These are phyloP conservation scores for Nemotelus nigrinus DNA, from an alignment of 2,888 invertebrate genomes.

Conservation along the genomic window DNA sequence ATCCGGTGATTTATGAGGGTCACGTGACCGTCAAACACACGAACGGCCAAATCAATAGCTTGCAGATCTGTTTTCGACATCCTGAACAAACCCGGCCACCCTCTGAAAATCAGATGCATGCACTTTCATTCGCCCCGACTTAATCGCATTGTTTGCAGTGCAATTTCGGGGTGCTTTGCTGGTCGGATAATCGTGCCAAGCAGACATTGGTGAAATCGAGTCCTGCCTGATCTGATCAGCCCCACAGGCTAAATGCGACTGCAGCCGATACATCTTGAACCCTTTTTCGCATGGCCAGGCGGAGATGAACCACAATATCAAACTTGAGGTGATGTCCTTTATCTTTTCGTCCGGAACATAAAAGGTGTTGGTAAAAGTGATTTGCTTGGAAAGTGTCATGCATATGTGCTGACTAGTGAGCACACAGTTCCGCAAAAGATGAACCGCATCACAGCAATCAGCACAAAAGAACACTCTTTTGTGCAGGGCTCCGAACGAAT, in stretches of 20 bases:
- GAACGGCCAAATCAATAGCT: slow-evolving; percentile 54
- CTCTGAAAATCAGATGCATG: slow-evolving; percentile 30
- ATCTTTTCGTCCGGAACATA: slow-evolving; percentile 7
- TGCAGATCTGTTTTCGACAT: slow-evolving; percentile 37
- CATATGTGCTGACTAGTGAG: neutral
- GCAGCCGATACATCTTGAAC: too few species aligned
- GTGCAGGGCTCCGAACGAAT: neutral
- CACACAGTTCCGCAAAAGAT: neutral
- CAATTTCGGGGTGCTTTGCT: slow-evolving; percentile 34
- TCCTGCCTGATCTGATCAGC: too few species aligned
- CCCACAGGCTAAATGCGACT: too few species aligned
- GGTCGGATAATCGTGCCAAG: slow-evolving; percentile 25
- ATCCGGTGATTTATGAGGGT: slow-evolving; percentile 66
- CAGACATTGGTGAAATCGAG: too few species aligned
- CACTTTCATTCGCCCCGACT: neutral
- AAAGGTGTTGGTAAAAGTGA: neutral
- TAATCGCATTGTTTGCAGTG: slow-evolving; percentile 38
- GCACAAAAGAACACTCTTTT: slow-evolving; percentile 25
- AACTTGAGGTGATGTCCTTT: neutral
- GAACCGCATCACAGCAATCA: neutral
- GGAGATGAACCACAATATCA: too few species aligned
- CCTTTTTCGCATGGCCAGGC: too few species aligned
- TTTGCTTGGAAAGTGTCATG: neutral
- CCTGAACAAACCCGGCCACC: neutral
- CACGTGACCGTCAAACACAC: slow-evolving; percentile 66